Conservation (phyloP, 2,113 vertebrate species). For the Anarhynchus alexandrinus region DNA sequence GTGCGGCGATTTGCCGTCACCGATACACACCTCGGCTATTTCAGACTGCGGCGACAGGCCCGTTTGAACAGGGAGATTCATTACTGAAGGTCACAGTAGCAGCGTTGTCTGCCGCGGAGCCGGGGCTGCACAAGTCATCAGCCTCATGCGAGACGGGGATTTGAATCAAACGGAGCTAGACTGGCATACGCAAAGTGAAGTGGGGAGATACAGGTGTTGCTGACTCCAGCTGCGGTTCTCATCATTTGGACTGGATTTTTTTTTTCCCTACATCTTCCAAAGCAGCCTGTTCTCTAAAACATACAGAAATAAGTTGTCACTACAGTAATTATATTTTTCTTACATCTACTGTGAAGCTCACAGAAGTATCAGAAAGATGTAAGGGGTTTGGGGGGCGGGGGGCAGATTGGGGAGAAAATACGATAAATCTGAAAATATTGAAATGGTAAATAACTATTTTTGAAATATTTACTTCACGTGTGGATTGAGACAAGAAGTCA, state of each 20-base stretch:
- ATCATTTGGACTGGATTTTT: background rate
- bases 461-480: background rate
- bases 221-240: background rate
- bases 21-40: fast-evolving
- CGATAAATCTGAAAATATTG: background rate
- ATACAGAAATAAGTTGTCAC: background rate
- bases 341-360: background rate
- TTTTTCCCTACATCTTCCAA: background rate
- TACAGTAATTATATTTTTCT: background rate
- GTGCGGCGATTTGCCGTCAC: background rate
- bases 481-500: background rate
- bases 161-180: background rate
- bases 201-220: background rate
- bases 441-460: background rate
- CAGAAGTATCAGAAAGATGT: background rate
- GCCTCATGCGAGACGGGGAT: background rate
- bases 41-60: background rate
- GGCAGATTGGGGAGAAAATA: background rate
- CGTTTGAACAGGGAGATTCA: background rate
- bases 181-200: background rate
- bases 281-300: background rate
- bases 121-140: background rate
- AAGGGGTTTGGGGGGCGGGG: fast-evolving
- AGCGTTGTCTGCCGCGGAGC: background rate
- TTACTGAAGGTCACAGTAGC: background rate